Evolutionary conservation across 2,797 vertebrate species (phyloP).

Genomic region (Ceryle rudis): DNA sequence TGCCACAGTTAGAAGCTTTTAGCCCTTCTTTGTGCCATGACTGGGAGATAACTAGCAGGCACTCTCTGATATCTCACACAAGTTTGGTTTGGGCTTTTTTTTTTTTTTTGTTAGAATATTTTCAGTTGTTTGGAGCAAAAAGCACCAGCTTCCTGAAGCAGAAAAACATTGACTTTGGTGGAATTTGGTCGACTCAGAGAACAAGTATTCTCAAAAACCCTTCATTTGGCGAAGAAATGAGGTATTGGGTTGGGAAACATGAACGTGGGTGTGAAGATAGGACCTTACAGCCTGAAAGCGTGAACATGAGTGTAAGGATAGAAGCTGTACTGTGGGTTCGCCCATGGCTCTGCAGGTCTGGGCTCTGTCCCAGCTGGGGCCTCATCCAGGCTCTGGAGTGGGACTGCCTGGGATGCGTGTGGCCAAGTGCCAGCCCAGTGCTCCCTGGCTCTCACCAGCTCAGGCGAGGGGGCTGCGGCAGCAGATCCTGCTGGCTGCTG

Average conservation of each 20-base stretch:
- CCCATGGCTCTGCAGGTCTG: background rate
- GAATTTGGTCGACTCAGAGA: background rate
- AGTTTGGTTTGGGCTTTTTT: background rate
- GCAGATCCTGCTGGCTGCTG: background rate
- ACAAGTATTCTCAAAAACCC: background rate
- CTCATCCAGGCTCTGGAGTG: background rate
- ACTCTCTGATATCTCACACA: background rate
- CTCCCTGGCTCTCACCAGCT: background rate
- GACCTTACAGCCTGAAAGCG: background rate
- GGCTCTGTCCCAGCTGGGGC: background rate
- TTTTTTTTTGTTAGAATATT: background rate
- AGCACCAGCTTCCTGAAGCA: background rate
- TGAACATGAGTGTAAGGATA: background rate
- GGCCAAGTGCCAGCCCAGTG: fast-evolving
- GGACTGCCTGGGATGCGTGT: background rate
- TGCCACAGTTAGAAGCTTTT: background rate
- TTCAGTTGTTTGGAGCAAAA: background rate
- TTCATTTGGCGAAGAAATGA: background rate
- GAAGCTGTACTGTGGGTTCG: background rate
- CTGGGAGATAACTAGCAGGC: background rate
- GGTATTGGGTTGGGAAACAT: background rate
- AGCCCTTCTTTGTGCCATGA: background rate
- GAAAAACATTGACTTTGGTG: background rate
- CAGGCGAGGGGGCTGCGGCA: fast-evolving
- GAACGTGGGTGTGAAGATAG: background rate